These are phyloP conservation scores for Ceratotherium simum DNA, from an alignment of 2,113 vertebrate species.

Conservation along the genomic window DNA sequence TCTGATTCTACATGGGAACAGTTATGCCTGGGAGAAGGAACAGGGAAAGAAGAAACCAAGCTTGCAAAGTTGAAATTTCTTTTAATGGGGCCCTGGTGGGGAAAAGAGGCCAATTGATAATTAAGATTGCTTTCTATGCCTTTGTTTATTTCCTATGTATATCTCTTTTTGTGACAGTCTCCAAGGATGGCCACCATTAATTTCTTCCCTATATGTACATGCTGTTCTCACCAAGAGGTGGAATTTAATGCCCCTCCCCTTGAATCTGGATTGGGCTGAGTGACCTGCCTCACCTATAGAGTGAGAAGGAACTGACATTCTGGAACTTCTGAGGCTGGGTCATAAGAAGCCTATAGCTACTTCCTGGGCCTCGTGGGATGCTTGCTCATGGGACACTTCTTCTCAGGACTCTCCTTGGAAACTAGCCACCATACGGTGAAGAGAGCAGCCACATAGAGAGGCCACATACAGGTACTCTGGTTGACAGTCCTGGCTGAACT, in stretches of 20 bases:
- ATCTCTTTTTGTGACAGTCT: neutral
- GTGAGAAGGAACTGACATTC: neutral
- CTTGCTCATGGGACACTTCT: neutral
- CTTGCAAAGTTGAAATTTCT: neutral
- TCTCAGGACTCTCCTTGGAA: neutral
- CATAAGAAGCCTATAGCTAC: neutral
- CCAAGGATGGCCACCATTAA: neutral
- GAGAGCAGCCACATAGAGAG: neutral
- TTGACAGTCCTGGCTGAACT: neutral
- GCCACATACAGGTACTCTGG: too few species aligned
- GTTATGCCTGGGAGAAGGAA: neutral
- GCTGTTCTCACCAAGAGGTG: neutral
- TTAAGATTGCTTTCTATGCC: neutral
- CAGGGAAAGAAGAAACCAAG: neutral
- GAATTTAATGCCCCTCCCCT: neutral
- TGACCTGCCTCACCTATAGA: neutral
- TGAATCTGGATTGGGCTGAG: neutral
- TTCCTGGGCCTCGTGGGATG: neutral
- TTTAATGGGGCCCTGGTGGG: neutral
- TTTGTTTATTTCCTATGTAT: neutral
- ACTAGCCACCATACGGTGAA: neutral
- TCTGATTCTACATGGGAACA: neutral
- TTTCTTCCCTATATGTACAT: neutral
- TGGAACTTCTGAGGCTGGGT: neutral
- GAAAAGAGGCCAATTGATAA: accelerated